Evolutionary conservation across 2,113 vertebrate species (phyloP).

Genomic region (Camelus bactrianus): DNA sequence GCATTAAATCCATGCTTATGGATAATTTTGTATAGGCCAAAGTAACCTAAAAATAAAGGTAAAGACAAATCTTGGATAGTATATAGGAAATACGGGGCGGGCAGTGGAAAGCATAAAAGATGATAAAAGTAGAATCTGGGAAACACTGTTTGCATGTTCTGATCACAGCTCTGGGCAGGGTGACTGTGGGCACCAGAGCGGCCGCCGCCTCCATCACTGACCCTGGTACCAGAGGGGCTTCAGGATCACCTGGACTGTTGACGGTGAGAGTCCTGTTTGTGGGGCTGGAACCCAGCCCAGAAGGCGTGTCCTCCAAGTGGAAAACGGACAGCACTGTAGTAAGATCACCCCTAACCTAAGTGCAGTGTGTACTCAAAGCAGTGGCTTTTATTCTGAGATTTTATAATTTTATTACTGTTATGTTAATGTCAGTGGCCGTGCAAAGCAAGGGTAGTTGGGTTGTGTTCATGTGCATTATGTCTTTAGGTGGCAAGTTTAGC

Average conservation of each 20-base stretch:
- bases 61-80: neutral
- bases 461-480: neutral
- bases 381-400: neutral
- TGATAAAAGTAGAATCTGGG: too few species aligned
- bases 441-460: accelerated
- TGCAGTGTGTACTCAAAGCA: too few species aligned
- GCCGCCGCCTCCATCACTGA: accelerated
- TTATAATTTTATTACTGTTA: neutral
- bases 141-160: accelerated
- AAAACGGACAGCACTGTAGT: neutral
- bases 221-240: neutral
- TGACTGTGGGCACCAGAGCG: accelerated
- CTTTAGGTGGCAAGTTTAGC: neutral
- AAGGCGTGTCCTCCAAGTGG: neutral
- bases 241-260: accelerated
- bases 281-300: neutral
- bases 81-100: accelerated
- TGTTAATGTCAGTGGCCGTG: accelerated
- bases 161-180: neutral
- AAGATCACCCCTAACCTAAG: neutral
- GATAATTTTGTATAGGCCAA: neutral
- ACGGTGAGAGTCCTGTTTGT: neutral
- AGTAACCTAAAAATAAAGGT: too few species aligned
- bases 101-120: too few species aligned
- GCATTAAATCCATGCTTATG: neutral